phyloP scores from a whole-genome alignment of 2,888 invertebrate species.

The Agrochola lychnidis region DNA sequence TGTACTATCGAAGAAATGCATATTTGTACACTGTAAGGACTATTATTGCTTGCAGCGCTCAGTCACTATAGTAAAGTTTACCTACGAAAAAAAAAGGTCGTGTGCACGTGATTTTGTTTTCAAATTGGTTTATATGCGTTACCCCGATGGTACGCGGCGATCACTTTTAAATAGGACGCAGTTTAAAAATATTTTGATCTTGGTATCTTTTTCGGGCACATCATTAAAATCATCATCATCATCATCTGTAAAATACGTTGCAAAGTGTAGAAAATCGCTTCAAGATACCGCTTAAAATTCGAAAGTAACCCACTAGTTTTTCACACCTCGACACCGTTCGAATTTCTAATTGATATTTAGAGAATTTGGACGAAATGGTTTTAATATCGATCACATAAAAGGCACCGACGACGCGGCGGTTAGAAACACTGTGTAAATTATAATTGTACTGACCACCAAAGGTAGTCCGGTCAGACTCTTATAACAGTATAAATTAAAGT shows the following conservation, averaged over 20 bases:
- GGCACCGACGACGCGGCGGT: background rate
- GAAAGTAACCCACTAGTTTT: background rate
- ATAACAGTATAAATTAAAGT: slow-evolving; percentile 1
- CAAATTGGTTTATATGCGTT: too few relatives aligned
- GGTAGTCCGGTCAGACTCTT: background rate
- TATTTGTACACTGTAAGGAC: too few relatives aligned
- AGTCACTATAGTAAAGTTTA: too few relatives aligned
- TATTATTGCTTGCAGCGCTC: too few relatives aligned
- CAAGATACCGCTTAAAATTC: background rate
- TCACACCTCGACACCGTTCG: background rate
- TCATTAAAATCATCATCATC: too few relatives aligned
- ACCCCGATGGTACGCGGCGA: too few relatives aligned
- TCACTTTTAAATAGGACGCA: too few relatives aligned
- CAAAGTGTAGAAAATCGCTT: background rate
- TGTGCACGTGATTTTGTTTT: too few relatives aligned
- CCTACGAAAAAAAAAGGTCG: too few relatives aligned
- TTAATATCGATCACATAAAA: background rate
- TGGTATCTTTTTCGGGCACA: too few relatives aligned
- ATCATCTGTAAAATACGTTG: background rate
- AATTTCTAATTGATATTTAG: background rate
- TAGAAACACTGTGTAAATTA: background rate
- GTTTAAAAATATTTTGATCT: slow-evolving; percentile 6
- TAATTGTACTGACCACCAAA: background rate
- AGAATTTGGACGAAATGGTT: background rate
- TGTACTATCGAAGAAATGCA: too few relatives aligned